phyloP scores from a whole-genome alignment of 2,888 invertebrate species.

The Antheraea yamamai region DNA sequence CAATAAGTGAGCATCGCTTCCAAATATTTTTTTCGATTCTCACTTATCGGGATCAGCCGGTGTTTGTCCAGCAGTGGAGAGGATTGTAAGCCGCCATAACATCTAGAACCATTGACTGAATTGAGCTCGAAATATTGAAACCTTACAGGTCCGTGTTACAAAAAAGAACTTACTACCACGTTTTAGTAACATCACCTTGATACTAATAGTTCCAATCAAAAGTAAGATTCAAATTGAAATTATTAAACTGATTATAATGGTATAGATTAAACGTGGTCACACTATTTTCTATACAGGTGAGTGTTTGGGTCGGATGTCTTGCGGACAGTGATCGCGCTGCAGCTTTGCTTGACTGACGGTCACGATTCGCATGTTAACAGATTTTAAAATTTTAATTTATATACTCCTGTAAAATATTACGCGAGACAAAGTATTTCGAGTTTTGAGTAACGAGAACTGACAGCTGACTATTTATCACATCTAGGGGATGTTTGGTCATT shows the following conservation, averaged over 20 bases:
- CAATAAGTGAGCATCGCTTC: too few species aligned
- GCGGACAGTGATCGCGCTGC: constrained; percentile 14
- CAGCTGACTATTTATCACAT: too few species aligned
- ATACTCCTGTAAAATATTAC: background rate
- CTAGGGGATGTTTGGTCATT: too few species aligned
- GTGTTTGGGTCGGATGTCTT: constrained; percentile 8
- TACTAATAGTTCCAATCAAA: background rate
- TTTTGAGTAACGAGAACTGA: background rate
- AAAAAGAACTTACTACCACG: too few species aligned
- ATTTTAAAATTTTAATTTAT: background rate
- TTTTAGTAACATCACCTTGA: too few species aligned
- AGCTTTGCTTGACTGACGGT: constrained; percentile 8
- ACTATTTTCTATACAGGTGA: constrained; percentile 13
- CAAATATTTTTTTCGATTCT: too few species aligned
- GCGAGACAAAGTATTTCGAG: background rate
- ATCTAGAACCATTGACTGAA: too few species aligned
- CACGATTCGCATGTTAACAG: constrained; percentile 1
- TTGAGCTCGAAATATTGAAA: too few species aligned
- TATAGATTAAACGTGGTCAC: constrained; percentile 3
- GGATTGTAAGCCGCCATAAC: too few species aligned
- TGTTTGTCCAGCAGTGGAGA: too few species aligned
- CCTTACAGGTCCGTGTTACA: too few species aligned
- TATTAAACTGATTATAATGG: background rate
- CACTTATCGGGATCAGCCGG: too few species aligned
- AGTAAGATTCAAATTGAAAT: background rate